Base-by-base conservation (phyloP, 2,888 invertebrate species). In the Xanthostigma xanthostigma region DNA sequence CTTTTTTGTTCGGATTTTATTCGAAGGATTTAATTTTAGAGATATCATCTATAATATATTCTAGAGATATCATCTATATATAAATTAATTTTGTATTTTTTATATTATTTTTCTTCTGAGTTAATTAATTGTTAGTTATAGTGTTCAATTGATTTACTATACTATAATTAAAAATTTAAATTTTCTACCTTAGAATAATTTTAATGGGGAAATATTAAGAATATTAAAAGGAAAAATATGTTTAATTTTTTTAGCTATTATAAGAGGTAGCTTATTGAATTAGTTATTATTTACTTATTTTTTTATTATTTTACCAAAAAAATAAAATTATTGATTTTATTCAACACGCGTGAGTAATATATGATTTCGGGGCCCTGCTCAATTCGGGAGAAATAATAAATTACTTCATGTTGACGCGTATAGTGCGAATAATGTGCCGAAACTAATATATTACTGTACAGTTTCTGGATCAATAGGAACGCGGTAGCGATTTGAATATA, bases 1-100 rank as follows among this genome's bases (percentile, higher is more conserved):
- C 77, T 9, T 79, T 78, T 75, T 67, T 79, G 63, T 67, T 76
- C 1, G 78, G 76, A 0, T 78, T 77, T 78, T 81, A 78, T 67
- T 78, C 76, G 27, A 78, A 76, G 36, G 78, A 76, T 71, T 64
- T 74, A 65, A 73, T 78, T 73, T 71, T 78, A 65, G 78, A 78
- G 54, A 57, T 73, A 55, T 63, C 73, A 48, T 67, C 67, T 54
- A 67, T 75, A n/a, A n/a, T n/a, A n/a, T n/a, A n/a, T n/a, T n/a
- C n/a, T n/a, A n/a, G n/a, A n/a, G n/a, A n/a, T n/a, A n/a, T n/a
- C n/a, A 63, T 67, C 62, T 54, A 66, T n/a, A n/a, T n/a, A n/a
- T n/a, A 68, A 68, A 60, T 73, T 62, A 74, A 75, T 73, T 58
- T 71, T 70, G 64, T 74, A 72, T 67, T 62, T 73, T 57, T 63